Conservation (phyloP, 2,797 vertebrate genomes). For the Schizopygopsis pylzovi region DNA sequence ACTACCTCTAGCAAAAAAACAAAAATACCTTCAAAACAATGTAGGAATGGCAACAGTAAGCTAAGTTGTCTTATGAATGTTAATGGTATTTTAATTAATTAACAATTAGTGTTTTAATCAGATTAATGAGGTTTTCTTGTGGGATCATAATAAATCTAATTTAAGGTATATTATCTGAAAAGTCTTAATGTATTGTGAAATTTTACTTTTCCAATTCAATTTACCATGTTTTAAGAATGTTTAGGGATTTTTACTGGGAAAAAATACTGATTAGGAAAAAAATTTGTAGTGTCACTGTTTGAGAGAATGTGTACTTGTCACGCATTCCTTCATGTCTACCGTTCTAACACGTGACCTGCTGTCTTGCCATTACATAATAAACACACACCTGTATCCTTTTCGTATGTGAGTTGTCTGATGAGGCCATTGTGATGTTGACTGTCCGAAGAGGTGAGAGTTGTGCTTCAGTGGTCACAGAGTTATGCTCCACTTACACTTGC, state of each 20-base stretch:
- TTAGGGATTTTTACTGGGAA: background rate
- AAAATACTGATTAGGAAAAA: background rate
- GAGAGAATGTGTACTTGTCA: background rate
- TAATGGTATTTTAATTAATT: background rate
- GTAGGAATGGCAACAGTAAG: background rate
- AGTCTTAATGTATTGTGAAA: background rate
- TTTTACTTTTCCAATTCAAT: background rate
- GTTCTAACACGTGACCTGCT: background rate
- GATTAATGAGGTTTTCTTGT: background rate
- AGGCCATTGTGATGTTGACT: conserved; percentile 64
- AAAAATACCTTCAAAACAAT: conserved; percentile 17
- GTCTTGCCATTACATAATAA: background rate
- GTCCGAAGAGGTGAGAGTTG: conserved; percentile 51
- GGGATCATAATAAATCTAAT: background rate
- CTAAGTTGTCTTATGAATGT: background rate
- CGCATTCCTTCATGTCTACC: background rate
- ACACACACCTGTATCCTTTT: conserved; percentile 56
- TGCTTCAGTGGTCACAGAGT: background rate
- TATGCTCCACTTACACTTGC: too few relatives aligned
- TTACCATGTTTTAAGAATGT: background rate
- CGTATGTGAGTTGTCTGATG: conserved; percentile 61
- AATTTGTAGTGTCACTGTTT: background rate
- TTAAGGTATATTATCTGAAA: background rate
- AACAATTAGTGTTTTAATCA: background rate
- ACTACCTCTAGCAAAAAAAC: conserved; percentile 54